These are phyloP conservation scores for Drosophila mimetica DNA, from an alignment of 2,888 invertebrate genomes.

Conservation along the genomic window DNA sequence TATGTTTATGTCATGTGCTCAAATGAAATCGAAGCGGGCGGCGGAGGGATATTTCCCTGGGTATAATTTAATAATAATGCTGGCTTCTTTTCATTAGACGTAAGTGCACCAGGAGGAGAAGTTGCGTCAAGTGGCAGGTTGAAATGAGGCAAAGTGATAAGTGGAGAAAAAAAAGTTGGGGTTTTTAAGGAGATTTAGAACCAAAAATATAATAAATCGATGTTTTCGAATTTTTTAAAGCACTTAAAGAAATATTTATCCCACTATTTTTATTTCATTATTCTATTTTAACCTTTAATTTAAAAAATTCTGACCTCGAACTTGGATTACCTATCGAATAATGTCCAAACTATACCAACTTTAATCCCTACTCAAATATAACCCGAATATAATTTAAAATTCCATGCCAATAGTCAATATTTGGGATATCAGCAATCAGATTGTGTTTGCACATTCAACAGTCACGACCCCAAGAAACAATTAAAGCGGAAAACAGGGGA, in stretches of 20 bases:
- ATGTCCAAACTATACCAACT: too few relatives aligned
- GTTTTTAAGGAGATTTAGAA: neutral
- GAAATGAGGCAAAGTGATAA: conserved; percentile 9
- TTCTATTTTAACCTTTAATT: too few relatives aligned
- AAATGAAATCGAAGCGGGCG: conserved; percentile 15
- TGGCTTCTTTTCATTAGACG: conserved; percentile 68
- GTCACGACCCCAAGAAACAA: conserved; percentile 64
- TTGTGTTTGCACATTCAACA: conserved; percentile 69
- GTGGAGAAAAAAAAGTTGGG: neutral
- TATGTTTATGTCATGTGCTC: conserved; percentile 74
- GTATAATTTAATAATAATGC: conserved; percentile 74
- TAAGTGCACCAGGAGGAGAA: conserved; percentile 53
- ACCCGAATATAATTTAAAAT: neutral
- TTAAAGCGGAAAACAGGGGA: conserved; percentile 48
- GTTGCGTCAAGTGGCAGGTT: conserved; percentile 28
- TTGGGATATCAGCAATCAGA: conserved; percentile 59
- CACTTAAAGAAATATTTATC: too few relatives aligned
- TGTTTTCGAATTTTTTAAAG: too few relatives aligned
- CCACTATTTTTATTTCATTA: too few relatives aligned
- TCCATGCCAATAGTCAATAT: conserved; percentile 30
- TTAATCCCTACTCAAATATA: neutral
- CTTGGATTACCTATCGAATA: too few relatives aligned
- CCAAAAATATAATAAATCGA: too few relatives aligned
- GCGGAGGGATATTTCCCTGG: conserved; percentile 12
- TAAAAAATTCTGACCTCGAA: too few relatives aligned